Percentiles rank a stretch among this genome's conserved stretches.
These are phyloP conservation scores for Operophtera brumata DNA, from an alignment of 2,888 invertebrate genomes.

Conservation along the genomic window DNA sequence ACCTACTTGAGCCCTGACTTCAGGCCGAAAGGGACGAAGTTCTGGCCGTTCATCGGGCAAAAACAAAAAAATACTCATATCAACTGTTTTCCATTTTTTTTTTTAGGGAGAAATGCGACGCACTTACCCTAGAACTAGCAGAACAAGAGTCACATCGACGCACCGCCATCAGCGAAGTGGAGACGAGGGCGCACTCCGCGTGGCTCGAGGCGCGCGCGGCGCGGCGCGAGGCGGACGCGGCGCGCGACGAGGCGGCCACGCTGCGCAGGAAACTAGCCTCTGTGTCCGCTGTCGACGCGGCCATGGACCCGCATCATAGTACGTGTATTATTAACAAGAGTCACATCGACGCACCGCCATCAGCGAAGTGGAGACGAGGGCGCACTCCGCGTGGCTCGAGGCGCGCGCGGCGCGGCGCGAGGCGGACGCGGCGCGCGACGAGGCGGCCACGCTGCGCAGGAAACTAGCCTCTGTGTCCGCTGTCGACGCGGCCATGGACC, in stretches of 20 bases:
- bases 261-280: slow-evolving; percentile 61
- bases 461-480: slow-evolving; percentile 54
- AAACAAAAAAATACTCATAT: too few relatives aligned
- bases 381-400: slow-evolving; percentile 92
- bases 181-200: slow-evolving; percentile 91
- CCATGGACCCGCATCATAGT: slow-evolving; percentile 59
- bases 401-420: slow-evolving; percentile 90
- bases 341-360: slow-evolving; percentile 84
- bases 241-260: slow-evolving; percentile 63
- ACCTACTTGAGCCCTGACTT: too few relatives aligned
- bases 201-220: slow-evolving; percentile 92
- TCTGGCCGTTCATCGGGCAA: too few relatives aligned
- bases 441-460: slow-evolving; percentile 61
- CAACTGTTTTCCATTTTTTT: background rate
- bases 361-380: slow-evolving; percentile 89
- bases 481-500: slow-evolving; percentile 56
- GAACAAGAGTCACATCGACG: slow-evolving; percentile 87
- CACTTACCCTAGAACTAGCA: slow-evolving; percentile 90
- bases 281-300: slow-evolving; percentile 47
- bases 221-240: slow-evolving; percentile 90
- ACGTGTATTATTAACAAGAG: slow-evolving; percentile 83
- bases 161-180: slow-evolving; percentile 87
- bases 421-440: slow-evolving; percentile 85
- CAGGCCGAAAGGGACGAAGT: too few relatives aligned
- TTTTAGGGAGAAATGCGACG: slow-evolving; percentile 82